Evolutionary conservation across 2,888 invertebrate genomes (phyloP), one percentile per base, ranked within the genome.

Genomic region (Diaprepes abbreviatus): DNA sequence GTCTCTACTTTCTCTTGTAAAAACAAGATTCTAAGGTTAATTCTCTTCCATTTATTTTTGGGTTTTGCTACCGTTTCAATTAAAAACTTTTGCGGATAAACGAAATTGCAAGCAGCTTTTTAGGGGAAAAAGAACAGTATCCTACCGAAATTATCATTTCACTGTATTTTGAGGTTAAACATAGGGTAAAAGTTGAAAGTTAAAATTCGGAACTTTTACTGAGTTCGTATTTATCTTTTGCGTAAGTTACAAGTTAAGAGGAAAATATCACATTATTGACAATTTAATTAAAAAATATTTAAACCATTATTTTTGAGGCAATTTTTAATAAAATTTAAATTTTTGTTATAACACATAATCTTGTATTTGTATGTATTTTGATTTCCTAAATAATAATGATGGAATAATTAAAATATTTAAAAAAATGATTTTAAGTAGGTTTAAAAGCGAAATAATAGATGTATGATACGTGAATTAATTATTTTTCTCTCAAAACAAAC

Each of bases 11-110:
- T n/a, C n/a, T n/a, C n/a, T n/a, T n/a, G n/a, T n/a, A n/a, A n/a
- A n/a, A n/a, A n/a, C n/a, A n/a, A n/a, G n/a, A n/a, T 36, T 5
- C 1, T 12, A 14, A 4, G 14, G 36, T 12, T 14, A 28, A 28
- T 4, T 28, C 6, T 4, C 6, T 28, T 28, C 28, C 28, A 4
- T 36, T 36, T 14, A 40, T 40, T 60, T 48, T 31, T 6, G 3
- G 40, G 24, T 35, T 60, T 16, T 1, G 7, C 5, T 17, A 48
- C 38, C 16, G 33, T 48, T 60, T 60, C 36, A 60, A 60, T 60
- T 60, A 45, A 60, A 35, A 60, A 60, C 21, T 40, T 60, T 24
- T 48, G 31, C 16, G 60, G 60, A 21, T 28, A 19, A 60, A 33
- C 9, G 14, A 48, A 48, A 35, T 60, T 45, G 33, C 60, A 40